Percentiles rank a stretch among this genome's conserved stretches.
Conservation (phyloP, 2,888 invertebrate genomes). For the Apotomis turbidana region DNA sequence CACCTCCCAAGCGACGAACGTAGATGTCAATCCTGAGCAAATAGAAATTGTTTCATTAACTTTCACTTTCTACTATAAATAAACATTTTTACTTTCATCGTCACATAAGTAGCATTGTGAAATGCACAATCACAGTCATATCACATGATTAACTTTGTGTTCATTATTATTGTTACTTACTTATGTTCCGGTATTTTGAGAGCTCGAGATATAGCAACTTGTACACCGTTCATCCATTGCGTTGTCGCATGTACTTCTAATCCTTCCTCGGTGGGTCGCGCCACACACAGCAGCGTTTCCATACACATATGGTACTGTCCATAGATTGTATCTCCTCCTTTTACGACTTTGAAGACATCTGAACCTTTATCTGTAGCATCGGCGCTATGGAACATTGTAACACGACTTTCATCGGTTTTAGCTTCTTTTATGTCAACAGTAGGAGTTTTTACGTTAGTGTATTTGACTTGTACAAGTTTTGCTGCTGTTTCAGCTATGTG, state of each 20-base stretch:
- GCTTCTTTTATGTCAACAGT: conserved; percentile 44
- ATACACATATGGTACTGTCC: conserved; percentile 87
- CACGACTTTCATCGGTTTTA: conserved; percentile 52
- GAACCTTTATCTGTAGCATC: conserved; percentile 51
- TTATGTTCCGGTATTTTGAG: conserved; percentile 79
- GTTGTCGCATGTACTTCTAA: conserved; percentile 83
- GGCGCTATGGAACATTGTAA: conserved; percentile 45
- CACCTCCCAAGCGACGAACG: conserved; percentile 89
- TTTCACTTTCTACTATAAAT: background rate
- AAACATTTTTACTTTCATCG: too few species aligned
- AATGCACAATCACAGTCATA: too few species aligned
- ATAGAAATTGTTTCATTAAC: background rate
- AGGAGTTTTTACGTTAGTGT: conserved; percentile 56
- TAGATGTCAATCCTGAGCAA: conserved; percentile 46
- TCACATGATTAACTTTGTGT: background rate
- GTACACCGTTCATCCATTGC: conserved; percentile 82
- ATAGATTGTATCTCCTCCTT: conserved; percentile 59
- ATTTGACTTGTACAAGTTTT: conserved; percentile 73
- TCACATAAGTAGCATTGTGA: too few species aligned
- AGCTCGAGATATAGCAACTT: conserved; percentile 75
- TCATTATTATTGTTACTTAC: conserved; percentile 58
- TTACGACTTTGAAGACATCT: conserved; percentile 57
- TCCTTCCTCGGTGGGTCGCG: conserved; percentile 86
- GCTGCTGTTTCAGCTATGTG: conserved; percentile 78
- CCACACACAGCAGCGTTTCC: conserved; percentile 85